phyloP scores from a whole-genome alignment of 2,113 vertebrate species.

The Odocoileus virginianus region DNA sequence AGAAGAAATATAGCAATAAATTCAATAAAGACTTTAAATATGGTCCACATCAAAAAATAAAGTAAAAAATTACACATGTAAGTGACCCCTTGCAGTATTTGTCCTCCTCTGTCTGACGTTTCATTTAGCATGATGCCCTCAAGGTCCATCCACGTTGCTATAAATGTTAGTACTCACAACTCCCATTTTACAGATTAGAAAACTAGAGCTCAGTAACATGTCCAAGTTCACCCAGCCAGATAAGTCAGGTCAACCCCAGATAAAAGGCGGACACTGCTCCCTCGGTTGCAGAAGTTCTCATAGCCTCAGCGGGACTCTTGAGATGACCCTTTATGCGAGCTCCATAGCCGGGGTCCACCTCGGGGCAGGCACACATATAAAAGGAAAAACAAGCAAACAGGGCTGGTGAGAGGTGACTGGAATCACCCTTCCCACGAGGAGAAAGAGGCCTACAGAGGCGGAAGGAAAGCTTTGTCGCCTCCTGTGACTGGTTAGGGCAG shows the following conservation, averaged over 20 bases:
- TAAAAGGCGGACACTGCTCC: background rate
- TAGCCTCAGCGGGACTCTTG: background rate
- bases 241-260: background rate
- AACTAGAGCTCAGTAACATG: background rate
- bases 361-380: background rate
- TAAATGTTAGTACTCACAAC: background rate
- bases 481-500: background rate
- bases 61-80: background rate
- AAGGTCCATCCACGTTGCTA: no score
- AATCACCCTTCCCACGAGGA: background rate
- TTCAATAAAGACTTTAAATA: background rate
- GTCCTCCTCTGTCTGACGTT: background rate
- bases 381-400: background rate
- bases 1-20: background rate
- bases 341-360: background rate
- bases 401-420: background rate
- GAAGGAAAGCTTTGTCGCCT: background rate
- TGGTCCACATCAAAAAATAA: background rate
- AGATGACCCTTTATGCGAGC: background rate
- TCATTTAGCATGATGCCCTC: background rate
- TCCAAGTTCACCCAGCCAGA: background rate
- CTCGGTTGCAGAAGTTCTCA: background rate
- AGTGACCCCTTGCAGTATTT: background rate
- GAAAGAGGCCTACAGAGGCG: background rate
- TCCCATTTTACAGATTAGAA: background rate